Conservation (phyloP, 2,113 vertebrate genomes). For the Corynorhinus townsendii region DNA sequence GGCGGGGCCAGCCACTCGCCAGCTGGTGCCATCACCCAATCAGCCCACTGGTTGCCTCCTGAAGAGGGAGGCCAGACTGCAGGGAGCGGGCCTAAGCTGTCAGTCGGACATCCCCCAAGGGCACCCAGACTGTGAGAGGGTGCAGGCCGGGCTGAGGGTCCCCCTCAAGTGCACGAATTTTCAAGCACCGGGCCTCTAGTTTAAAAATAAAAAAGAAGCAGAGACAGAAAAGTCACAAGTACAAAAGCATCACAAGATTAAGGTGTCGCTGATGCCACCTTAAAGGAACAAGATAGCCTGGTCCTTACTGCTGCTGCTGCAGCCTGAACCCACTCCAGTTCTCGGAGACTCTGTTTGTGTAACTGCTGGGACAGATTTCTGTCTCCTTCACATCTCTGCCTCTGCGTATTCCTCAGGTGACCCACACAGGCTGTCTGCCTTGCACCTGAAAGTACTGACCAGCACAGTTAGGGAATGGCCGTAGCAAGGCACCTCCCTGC, state of each 20-base stretch:
- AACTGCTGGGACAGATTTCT: neutral
- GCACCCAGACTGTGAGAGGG: too few species aligned
- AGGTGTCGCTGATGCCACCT: neutral
- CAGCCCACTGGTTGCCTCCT: too few species aligned
- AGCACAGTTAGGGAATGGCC: neutral
- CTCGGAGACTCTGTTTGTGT: neutral
- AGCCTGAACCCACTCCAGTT: neutral
- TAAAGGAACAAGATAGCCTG: neutral
- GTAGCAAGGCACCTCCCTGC: neutral
- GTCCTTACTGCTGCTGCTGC: neutral
- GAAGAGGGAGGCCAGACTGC: too few species aligned
- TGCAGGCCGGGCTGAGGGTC: too few species aligned
- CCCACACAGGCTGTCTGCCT: neutral
- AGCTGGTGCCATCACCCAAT: too few species aligned
- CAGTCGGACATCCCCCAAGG: too few species aligned
- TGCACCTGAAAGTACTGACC: neutral
- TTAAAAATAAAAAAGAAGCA: neutral
- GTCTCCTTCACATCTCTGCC: neutral
- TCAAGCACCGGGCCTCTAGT: too few species aligned
- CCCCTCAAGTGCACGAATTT: too few species aligned
- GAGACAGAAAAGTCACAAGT: neutral
- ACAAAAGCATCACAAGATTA: neutral
- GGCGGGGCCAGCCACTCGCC: too few species aligned
- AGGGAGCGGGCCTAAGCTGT: too few species aligned
- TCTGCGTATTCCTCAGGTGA: neutral